phyloP scores from a whole-genome alignment of 2,113 vertebrate species.

The Silurus asotus region DNA sequence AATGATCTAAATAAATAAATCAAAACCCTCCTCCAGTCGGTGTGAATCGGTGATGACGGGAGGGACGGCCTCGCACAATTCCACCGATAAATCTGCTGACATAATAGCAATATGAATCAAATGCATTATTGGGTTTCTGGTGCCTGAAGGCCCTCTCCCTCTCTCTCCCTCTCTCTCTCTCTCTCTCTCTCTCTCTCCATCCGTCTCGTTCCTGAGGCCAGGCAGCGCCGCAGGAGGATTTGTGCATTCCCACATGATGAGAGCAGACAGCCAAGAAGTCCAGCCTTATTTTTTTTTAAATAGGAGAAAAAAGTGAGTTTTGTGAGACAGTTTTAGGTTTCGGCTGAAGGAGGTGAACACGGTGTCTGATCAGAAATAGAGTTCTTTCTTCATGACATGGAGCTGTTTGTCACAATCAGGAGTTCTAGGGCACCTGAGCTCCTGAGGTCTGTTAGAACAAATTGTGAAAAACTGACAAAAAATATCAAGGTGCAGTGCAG shows the following conservation, averaged over 20 bases:
- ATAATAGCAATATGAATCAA: constrained; percentile 70
- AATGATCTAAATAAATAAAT: constrained; percentile 69
- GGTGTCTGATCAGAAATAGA: background rate
- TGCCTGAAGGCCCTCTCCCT: constrained; percentile 57
- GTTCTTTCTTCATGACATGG: background rate
- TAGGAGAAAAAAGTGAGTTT: constrained; percentile 57
- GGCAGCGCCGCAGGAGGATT: constrained; percentile 38
- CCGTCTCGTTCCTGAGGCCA: constrained; percentile 44
- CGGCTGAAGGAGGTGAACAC: background rate
- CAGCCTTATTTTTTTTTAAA: constrained; percentile 20
- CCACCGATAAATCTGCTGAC: constrained; percentile 66
- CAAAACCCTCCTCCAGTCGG: constrained; percentile 57
- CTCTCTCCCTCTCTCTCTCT: background rate
- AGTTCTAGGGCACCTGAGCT: constrained; percentile 14
- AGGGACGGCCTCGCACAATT: constrained; percentile 51
- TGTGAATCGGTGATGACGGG: constrained; percentile 65
- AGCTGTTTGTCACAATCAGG: constrained; percentile 21
- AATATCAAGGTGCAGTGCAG: background rate
- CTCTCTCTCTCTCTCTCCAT: background rate
- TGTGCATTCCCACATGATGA: constrained; percentile 54
- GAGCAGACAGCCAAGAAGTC: constrained; percentile 47
- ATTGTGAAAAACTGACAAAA: background rate
- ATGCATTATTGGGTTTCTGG: constrained; percentile 63
- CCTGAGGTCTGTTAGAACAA: background rate
- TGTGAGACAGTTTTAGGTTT: constrained; percentile 49